Percentiles rank a stretch among this genome's conserved stretches.
These are phyloP conservation scores for Tenthredo scrophulariae DNA, from an alignment of 2,888 invertebrate genomes.

Conservation along the genomic window DNA sequence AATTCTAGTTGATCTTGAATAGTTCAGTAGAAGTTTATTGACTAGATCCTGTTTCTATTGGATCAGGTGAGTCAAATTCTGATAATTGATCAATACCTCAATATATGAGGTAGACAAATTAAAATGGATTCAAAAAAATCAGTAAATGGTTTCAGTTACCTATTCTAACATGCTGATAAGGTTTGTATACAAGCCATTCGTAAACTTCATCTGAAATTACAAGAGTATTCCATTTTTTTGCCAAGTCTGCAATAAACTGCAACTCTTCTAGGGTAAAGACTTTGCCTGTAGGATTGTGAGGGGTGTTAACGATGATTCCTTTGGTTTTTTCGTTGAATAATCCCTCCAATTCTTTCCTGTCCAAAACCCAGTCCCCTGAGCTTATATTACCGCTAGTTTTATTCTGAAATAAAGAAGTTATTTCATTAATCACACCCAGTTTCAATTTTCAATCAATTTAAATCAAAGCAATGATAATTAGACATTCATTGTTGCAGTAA, in stretches of 20 bases:
- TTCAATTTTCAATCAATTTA: background rate
- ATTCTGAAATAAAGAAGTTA: slow-evolving; percentile 68
- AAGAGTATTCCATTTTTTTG: slow-evolving; percentile 94
- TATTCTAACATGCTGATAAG: slow-evolving; percentile 92
- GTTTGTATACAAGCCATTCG: slow-evolving; percentile 96
- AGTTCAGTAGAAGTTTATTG: background rate
- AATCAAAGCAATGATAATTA: slow-evolving; percentile 24
- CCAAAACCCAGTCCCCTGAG: slow-evolving; percentile 94
- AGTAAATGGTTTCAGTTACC: slow-evolving; percentile 79
- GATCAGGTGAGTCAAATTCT: too few relatives aligned
- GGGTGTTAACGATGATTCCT: slow-evolving; percentile 97
- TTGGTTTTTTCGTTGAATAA: slow-evolving; percentile 95
- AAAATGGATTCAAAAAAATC: background rate
- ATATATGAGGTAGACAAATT: background rate
- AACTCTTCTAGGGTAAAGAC: slow-evolving; percentile 87
- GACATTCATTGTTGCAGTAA: slow-evolving; percentile 22
- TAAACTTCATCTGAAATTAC: slow-evolving; percentile 99
- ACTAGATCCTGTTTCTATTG: background rate
- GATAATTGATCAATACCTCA: background rate
- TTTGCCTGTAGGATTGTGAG: slow-evolving; percentile 98
- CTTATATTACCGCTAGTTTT: slow-evolving; percentile 80
- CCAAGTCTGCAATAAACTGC: slow-evolving; percentile 90
- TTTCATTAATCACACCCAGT: background rate
- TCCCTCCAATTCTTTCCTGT: slow-evolving; percentile 88
- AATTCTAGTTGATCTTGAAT: background rate